A percentile compares a stretch with the other conserved stretches of the same genome.
Conservation (phyloP, 2,888 invertebrate genomes). For the Agrilus mali region DNA sequence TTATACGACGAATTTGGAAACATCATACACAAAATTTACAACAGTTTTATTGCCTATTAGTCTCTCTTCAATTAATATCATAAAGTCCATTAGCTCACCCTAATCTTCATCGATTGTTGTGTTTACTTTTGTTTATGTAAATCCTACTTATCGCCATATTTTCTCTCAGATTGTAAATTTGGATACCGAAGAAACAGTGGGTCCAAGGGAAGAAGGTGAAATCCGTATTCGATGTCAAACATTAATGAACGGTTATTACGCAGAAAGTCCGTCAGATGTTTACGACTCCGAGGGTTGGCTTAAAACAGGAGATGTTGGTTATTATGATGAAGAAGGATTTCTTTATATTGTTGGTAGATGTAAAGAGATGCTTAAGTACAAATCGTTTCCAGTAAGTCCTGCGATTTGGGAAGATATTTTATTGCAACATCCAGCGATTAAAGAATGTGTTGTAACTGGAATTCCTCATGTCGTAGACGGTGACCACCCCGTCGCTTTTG, state of each 20-base stretch:
- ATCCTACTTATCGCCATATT: not conserved
- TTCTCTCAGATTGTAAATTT: slow-evolving; percentile 34
- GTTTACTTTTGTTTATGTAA: not conserved
- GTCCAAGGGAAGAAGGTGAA: slow-evolving; percentile 38
- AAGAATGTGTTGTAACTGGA: slow-evolving; percentile 71
- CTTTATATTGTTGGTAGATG: slow-evolving; percentile 35
- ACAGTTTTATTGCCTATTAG: no score
- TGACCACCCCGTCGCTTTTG: slow-evolving; percentile 58
- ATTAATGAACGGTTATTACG: slow-evolving; percentile 34
- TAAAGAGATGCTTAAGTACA: slow-evolving; percentile 38
- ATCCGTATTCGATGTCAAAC: slow-evolving; percentile 34
- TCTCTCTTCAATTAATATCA: no score
- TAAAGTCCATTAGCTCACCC: not conserved
- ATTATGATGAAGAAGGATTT: slow-evolving; percentile 34
- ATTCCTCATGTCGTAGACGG: slow-evolving; percentile 54
- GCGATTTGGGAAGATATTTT: slow-evolving; percentile 65
- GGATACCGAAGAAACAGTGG: slow-evolving; percentile 33
- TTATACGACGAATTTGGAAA: no score
- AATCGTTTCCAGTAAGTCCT: slow-evolving; percentile 47
- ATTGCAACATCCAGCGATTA: slow-evolving; percentile 53
- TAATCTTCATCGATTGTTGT: not conserved
- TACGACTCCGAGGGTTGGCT: slow-evolving; percentile 34
- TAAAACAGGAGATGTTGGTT: slow-evolving; percentile 38
- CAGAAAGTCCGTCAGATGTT: slow-evolving; percentile 29
- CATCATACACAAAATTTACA: no score